Conservation (phyloP, 2,888 invertebrate genomes). For the Drosophila peninsularis region DNA sequence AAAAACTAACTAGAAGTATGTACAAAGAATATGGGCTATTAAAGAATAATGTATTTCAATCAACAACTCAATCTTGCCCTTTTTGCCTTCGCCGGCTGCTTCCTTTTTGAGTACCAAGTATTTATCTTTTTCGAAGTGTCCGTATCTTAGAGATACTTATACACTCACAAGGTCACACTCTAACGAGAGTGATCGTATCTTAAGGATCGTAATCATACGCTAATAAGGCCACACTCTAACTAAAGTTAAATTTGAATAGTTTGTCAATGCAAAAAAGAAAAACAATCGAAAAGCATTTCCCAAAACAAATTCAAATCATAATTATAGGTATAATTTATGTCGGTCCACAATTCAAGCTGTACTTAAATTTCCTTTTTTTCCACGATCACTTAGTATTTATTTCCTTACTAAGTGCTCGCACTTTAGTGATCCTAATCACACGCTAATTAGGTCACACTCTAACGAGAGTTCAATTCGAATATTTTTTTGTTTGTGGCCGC, state of each 20-base stretch:
- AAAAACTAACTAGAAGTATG: neutral
- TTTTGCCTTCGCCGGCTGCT: neutral
- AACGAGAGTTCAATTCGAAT: neutral
- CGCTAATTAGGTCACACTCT: constrained; percentile 1
- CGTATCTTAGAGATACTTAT: neutral
- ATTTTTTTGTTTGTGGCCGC: too few species aligned
- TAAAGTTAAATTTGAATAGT: neutral
- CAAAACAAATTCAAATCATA: too few species aligned
- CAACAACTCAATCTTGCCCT: neutral
- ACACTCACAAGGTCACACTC: neutral
- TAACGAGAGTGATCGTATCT: neutral
- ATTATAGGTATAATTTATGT: too few species aligned
- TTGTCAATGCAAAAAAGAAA: neutral
- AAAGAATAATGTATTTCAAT: neutral
- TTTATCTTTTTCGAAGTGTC: neutral
- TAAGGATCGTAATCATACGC: neutral
- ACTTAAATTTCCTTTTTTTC: too few species aligned
- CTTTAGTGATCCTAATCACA: neutral
- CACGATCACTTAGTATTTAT: neutral
- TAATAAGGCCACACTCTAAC: neutral
- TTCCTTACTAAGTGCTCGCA: neutral
- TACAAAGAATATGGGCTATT: neutral
- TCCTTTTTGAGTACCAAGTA: neutral
- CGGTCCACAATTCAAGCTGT: too few species aligned
- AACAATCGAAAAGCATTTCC: constrained; percentile 15